Evolutionary conservation across 2,797 vertebrate genomes (phyloP), one percentile per base, ranked within the genome.

Genomic region (Danionella dracula): DNA sequence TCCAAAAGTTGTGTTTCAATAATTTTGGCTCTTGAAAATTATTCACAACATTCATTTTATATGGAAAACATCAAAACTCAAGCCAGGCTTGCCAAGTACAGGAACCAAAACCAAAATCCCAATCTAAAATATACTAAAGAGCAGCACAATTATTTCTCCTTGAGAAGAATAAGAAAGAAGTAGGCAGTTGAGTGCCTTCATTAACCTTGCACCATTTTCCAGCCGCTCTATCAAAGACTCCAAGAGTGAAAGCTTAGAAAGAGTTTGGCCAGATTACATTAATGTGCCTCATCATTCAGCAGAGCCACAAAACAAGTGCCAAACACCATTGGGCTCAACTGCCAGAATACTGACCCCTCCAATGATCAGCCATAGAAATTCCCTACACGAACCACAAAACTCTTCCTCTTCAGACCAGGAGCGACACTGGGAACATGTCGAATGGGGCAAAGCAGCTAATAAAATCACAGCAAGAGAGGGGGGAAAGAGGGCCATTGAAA

Each of bases 271-370:
- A 81, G 76, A 92, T 87, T 86, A 84, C 89, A 93, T 95, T 92
- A 93, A 93, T 90, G 86, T 79, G 35, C 78, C 80, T 87, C 88
- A 90, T 93, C 88, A 88, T 76, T 95, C 90, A 94, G 81, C 75
- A 73, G 73, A 66, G 84, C 57, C 81, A 88, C 87, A 92, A 91
- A 91, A 90, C 84, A 86, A 85, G 87, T 75, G 84, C 81, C 81
- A 88, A 83, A 89, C 79, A 81, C 82, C 77, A 72, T 72, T 76
- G 77, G 79, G 62, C 4, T 51, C 21, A 85, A 87, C 82, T 80
- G 81, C 66, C 82, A 81, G 80, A 53, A 79, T 83, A 86, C 87
- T 79, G 88, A 93, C 87, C 90, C 90, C 85, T 89, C 86, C 91
- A 87, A 85, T 86, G 88, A 93, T 91, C 85, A 85, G 85, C 81